A percentile compares a stretch with the other conserved stretches of the same genome.
Evolutionary conservation across 2,113 vertebrate genomes (phyloP).

Genomic region (Callochromis pleurospilus): DNA sequence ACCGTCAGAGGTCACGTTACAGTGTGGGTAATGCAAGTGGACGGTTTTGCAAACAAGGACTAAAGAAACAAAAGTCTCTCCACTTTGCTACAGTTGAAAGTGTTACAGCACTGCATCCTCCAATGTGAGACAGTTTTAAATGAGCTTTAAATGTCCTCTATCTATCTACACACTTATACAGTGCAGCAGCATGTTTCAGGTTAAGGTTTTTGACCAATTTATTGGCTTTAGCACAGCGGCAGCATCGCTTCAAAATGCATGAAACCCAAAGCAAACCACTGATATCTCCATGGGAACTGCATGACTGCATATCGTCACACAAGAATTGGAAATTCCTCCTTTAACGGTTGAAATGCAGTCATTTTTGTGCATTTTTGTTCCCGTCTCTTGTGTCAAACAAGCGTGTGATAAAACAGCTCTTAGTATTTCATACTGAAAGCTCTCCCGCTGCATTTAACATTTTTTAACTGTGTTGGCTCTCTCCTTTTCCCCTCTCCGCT

Average conservation of each 20-base stretch:
- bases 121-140: background rate
- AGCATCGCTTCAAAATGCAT: conserved; percentile 4
- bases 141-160: background rate
- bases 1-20: background rate
- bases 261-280: conserved; percentile 8
- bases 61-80: background rate
- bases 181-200: background rate
- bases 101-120: background rate
- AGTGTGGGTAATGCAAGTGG: background rate
- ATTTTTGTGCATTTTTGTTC: background rate
- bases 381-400: conserved; percentile 30
- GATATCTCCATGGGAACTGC: background rate
- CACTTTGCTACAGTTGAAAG: background rate
- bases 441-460: conserved; percentile 50
- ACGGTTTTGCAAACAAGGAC: background rate
- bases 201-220: conserved; percentile 28
- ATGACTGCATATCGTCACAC: background rate
- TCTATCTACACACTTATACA: background rate
- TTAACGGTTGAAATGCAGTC: conserved; percentile 28
- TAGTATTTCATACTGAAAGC: conserved; percentile 15
- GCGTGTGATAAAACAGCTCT: conserved; percentile 40
- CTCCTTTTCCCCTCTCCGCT: background rate
- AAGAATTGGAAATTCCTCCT: background rate
- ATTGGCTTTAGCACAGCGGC: conserved; percentile 7
- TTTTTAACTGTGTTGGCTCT: background rate